Conservation (phyloP, 2,888 invertebrate genomes). For the Coenonympha arcania region DNA sequence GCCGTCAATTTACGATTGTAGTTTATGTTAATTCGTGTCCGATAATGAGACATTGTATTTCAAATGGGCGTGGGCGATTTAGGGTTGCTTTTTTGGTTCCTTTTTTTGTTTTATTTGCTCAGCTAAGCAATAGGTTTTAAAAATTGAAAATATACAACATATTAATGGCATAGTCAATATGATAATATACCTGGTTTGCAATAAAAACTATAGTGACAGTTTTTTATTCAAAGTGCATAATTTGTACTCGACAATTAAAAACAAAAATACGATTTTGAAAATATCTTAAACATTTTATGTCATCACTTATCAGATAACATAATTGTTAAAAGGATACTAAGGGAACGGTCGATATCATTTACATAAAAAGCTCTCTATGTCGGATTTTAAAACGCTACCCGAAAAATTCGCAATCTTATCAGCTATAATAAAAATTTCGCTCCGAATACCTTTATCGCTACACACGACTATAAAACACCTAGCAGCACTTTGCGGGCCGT, state of each 20-base stretch:
- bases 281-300: no score
- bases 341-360: not conserved
- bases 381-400: not conserved
- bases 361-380: no score
- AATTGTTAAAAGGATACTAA: no score
- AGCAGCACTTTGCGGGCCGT: constrained; percentile 15
- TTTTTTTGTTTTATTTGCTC: constrained; percentile 8
- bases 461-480: constrained; percentile 20
- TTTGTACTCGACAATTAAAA: no score
- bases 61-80: constrained; percentile 23
- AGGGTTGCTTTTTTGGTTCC: constrained; percentile 15
- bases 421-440: constrained; percentile 9
- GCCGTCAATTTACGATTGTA: constrained; percentile 29
- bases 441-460: constrained; percentile 7
- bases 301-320: no score
- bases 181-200: not conserved
- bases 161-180: not conserved
- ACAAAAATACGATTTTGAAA: no score
- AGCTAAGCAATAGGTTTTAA: not conserved
- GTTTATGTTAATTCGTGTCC: constrained; percentile 45
- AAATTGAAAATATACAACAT: no score
- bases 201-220: not conserved
- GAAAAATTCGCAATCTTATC: constrained; percentile 2
- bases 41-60: constrained; percentile 41
- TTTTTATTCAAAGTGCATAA: no score